phyloP scores from a whole-genome alignment of 2,113 vertebrate genomes.

The Sturnus vulgaris region DNA sequence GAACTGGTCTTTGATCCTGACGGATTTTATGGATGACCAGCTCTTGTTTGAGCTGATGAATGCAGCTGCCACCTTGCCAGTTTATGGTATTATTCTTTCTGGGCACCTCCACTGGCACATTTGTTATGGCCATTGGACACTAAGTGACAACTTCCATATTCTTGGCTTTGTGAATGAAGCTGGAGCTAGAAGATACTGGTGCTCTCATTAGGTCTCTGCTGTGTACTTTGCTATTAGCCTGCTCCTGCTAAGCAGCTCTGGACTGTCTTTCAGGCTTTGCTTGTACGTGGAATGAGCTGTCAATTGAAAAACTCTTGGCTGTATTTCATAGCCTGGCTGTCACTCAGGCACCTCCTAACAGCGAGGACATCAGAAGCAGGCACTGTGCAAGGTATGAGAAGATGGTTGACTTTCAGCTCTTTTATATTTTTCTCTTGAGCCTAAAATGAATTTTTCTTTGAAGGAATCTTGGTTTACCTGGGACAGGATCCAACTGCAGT shows the following conservation, averaged over 20 bases:
- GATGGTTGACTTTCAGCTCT: not conserved
- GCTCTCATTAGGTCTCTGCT: not conserved
- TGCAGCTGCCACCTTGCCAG: constrained; percentile 16
- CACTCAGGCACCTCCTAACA: not conserved
- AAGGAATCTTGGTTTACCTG: not conserved
- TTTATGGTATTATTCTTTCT: constrained; percentile 28
- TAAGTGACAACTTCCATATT: not conserved
- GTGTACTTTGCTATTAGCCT: constrained; percentile 1
- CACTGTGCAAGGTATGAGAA: not conserved
- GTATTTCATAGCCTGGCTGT: not conserved
- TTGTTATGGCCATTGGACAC: not conserved
- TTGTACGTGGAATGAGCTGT: constrained; percentile 12
- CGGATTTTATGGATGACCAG: constrained; percentile 12
- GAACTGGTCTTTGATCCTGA: not conserved
- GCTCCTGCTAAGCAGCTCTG: constrained; percentile 5
- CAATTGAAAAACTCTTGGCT: not conserved
- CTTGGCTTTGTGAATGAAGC: not conserved
- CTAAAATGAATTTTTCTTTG: not conserved
- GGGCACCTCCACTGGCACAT: not conserved
- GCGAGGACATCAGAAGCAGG: not conserved
- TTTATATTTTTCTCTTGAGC: not conserved
- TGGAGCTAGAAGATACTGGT: not conserved
- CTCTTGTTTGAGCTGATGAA: constrained; percentile 29
- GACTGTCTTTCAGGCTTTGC: not conserved
- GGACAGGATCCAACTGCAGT: not conserved